phyloP scores from a whole-genome alignment of 2,888 invertebrate species.

The Junonia oenone region DNA sequence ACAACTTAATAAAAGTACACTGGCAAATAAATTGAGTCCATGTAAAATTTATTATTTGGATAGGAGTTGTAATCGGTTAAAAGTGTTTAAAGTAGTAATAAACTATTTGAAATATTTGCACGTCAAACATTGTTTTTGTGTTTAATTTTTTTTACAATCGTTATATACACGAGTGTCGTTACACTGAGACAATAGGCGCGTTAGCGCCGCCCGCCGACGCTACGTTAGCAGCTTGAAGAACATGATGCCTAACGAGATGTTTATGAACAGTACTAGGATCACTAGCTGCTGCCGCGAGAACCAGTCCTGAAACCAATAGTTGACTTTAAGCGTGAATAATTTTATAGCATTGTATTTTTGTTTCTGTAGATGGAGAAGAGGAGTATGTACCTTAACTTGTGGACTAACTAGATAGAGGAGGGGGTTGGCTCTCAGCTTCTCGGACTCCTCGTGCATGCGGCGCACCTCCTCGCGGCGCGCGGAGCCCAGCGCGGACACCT shows the following conservation, averaged over 20 bases:
- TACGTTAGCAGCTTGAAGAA: constrained; percentile 97
- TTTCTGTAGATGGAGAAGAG: not conserved
- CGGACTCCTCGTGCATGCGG: constrained; percentile 92
- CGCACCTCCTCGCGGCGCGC: constrained; percentile 96
- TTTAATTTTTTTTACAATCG: constrained; percentile 43
- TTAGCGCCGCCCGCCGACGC: constrained; percentile 80
- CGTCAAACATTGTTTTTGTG: constrained; percentile 49
- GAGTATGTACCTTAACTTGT: constrained; percentile 90
- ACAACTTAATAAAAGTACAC: constrained; percentile 64
- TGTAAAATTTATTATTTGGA: constrained; percentile 48
- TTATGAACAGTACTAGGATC: constrained; percentile 94
- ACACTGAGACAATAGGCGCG: constrained; percentile 49
- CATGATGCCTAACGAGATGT: constrained; percentile 95
- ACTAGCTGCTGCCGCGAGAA: constrained; percentile 96
- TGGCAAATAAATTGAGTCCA: constrained; percentile 65
- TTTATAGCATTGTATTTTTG: not conserved
- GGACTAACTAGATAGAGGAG: constrained; percentile 97
- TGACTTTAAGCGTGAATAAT: constrained; percentile 2
- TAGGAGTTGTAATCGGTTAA: constrained; percentile 29
- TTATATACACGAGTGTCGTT: constrained; percentile 54
- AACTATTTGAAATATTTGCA: constrained; percentile 43
- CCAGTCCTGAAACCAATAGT: constrained; percentile 88
- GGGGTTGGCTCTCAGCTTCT: constrained; percentile 95
- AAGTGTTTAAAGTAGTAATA: constrained; percentile 42
- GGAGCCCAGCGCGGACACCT: constrained; percentile 95